These are phyloP conservation scores for Corydoras maculifer DNA, from an alignment of 2,113 vertebrate genomes.

Conservation along the genomic window DNA sequence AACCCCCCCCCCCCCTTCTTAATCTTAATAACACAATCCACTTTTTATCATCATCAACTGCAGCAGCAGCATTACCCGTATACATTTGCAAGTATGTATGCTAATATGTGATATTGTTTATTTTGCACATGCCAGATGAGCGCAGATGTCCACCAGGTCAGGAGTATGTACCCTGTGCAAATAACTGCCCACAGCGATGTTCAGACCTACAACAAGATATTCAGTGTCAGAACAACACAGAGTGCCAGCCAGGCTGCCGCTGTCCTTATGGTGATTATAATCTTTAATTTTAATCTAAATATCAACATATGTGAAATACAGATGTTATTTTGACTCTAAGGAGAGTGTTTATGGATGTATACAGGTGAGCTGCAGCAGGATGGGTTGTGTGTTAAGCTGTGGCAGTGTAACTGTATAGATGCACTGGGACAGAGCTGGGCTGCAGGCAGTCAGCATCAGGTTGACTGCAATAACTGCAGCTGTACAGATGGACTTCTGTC, in stretches of 20 bases:
- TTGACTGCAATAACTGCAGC: conserved; percentile 76
- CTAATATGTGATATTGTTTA: neutral
- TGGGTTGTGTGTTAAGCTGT: conserved; percentile 63
- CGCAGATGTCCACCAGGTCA: conserved; percentile 67
- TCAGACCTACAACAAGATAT: conserved; percentile 79
- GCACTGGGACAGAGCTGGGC: conserved; percentile 70
- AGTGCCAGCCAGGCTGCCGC: conserved; percentile 74
- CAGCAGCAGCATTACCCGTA: neutral
- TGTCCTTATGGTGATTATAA: conserved; percentile 65
- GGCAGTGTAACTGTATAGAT: conserved; percentile 79
- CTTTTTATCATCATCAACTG: too few relatives aligned
- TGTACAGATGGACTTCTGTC: conserved; percentile 67
- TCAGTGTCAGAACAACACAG: conserved; percentile 56
- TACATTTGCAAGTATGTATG: neutral
- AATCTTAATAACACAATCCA: too few relatives aligned
- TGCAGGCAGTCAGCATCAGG: conserved; percentile 67
- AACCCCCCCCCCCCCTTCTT: too few relatives aligned
- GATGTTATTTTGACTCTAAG: too few relatives aligned
- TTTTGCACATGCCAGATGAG: conserved; percentile 53
- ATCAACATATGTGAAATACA: too few relatives aligned
- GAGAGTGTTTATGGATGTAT: conserved; percentile 20
- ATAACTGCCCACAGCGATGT: conserved; percentile 75
- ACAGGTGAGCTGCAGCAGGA: conserved; percentile 75
- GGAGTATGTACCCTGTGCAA: conserved; percentile 69
- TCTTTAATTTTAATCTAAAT: too few relatives aligned